Conservation (phyloP, 2,113 vertebrate species). For the Ahaetulla prasina region DNA sequence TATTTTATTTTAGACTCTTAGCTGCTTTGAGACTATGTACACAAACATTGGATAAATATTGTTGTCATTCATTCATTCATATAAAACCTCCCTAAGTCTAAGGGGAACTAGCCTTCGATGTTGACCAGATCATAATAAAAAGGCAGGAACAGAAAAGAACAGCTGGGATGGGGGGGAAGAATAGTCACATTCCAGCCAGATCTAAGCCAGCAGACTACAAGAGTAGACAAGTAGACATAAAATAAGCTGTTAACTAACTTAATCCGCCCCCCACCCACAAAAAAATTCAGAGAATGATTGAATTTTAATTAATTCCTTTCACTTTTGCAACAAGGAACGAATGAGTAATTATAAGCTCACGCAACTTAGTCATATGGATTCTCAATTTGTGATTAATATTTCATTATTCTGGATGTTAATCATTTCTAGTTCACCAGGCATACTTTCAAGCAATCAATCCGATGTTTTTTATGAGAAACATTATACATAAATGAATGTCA, state of each 20-base stretch:
- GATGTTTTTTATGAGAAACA: conserved; percentile 61
- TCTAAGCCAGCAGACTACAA: not conserved
- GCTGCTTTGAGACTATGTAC: not conserved
- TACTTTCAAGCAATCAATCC: conserved; percentile 61
- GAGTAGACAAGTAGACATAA: not conserved
- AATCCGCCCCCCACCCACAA: not conserved
- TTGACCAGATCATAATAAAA: not conserved
- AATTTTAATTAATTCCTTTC: conserved; percentile 22
- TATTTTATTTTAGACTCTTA: not conserved
- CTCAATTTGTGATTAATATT: conserved; percentile 66
- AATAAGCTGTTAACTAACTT: conserved; percentile 14
- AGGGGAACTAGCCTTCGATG: not conserved
- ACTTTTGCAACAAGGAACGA: conserved; percentile 52
- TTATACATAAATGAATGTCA: conserved; percentile 65
- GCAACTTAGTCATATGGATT: conserved; percentile 58
- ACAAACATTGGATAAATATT: not conserved
- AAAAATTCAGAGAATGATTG: not conserved
- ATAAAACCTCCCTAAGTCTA: not conserved
- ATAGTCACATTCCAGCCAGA: not conserved
- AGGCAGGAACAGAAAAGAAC: not conserved
- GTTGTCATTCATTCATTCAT: not conserved
- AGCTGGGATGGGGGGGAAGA: too few relatives aligned
- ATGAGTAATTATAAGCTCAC: conserved; percentile 47
- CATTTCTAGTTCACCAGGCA: conserved; percentile 55
- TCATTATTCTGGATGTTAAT: conserved; percentile 63